Conservation (phyloP, 1,140 invertebrate species). For the Akabosia matsudoensis region DNA sequence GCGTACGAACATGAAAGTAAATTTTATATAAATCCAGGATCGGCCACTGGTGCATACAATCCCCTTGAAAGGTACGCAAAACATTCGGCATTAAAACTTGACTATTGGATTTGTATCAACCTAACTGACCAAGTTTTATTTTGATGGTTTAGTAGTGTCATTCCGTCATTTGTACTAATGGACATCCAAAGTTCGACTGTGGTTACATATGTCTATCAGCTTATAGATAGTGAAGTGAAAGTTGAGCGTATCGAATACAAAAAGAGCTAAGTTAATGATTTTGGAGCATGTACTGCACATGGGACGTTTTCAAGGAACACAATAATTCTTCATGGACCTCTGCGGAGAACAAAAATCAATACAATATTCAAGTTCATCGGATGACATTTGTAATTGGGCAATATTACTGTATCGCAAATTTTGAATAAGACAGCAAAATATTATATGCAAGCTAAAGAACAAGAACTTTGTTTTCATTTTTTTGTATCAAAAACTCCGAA, state of each 20-base stretch:
- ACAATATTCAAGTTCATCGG: no score
- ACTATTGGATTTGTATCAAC: no score
- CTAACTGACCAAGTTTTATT: slow-evolving; percentile 27
- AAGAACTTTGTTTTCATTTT: no score
- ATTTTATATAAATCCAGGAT: slow-evolving; percentile 99
- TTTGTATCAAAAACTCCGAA: no score
- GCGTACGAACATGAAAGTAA: slow-evolving; percentile 98
- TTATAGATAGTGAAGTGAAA: slow-evolving; percentile 96
- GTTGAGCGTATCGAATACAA: slow-evolving; percentile 98
- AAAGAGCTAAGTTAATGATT: slow-evolving; percentile 79
- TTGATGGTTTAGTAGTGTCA: slow-evolving; percentile 69
- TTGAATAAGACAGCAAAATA: no score
- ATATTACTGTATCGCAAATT: no score
- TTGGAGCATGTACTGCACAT: background rate
- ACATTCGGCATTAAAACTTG: slow-evolving; percentile 1
- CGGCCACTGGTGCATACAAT: slow-evolving; percentile 95
- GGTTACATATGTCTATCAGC: slow-evolving; percentile 96
- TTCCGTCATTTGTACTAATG: slow-evolving; percentile 96
- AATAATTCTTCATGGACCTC: no score
- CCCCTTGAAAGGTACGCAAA: slow-evolving; percentile 76
- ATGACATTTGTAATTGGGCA: no score
- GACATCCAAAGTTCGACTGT: slow-evolving; percentile 98
- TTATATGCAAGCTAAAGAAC: no score
- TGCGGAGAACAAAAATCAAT: no score
- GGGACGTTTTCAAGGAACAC: background rate